These are phyloP conservation scores for Sternarchorhynchus goeldii DNA, from an alignment of 2,797 vertebrate genomes.

Conservation along the genomic window DNA sequence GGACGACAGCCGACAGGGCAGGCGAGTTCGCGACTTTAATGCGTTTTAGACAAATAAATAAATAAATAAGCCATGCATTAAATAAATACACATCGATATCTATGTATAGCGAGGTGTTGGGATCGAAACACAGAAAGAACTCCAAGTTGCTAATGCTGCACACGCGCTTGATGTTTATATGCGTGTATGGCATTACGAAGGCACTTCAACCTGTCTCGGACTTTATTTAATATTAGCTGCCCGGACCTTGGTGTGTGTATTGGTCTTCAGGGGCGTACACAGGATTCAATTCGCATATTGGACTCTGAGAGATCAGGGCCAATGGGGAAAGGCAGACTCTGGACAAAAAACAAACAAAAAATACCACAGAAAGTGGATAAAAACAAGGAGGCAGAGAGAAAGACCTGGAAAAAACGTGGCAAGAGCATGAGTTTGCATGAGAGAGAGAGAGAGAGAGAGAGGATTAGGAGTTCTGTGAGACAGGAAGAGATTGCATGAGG, in stretches of 20 bases:
- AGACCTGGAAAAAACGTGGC: not conserved
- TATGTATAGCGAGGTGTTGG: not conserved
- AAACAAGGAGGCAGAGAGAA: conserved; percentile 8
- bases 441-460: conserved; percentile 43
- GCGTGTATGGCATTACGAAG: conserved; percentile 47
- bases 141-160: too few relatives aligned
- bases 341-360: not conserved
- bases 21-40: conserved; percentile 38
- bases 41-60: conserved; percentile 47
- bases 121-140: not conserved
- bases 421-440: conserved; percentile 38
- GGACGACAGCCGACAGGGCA: conserved; percentile 18
- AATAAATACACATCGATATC: conserved; percentile 50
- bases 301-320: conserved; percentile 5
- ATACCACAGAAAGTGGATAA: not conserved
- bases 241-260: conserved; percentile 9
- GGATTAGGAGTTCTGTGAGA: conserved; percentile 51
- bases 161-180: conserved; percentile 4
- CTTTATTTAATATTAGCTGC: conserved; percentile 45
- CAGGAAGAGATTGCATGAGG: conserved; percentile 42
- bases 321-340: not conserved
- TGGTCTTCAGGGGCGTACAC: conserved; percentile 43
- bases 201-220: conserved; percentile 22
- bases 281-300: conserved; percentile 31
- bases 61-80: conserved; percentile 59